phyloP scores from a whole-genome alignment of 2,888 invertebrate species.

The Hofmannophila pseudospretella region DNA sequence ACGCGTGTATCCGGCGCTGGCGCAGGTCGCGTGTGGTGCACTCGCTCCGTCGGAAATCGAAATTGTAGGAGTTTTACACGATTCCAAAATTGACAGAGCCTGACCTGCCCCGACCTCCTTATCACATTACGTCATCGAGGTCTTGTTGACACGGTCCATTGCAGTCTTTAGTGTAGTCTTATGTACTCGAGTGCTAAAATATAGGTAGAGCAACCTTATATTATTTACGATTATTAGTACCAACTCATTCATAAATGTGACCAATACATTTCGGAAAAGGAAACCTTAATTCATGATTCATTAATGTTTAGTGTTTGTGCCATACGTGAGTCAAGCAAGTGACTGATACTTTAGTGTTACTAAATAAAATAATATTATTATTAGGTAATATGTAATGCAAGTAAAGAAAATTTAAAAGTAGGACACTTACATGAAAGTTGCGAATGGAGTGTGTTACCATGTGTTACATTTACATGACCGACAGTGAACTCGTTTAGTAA shows the following conservation, averaged over 20 bases:
- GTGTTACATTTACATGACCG: too few species aligned
- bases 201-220: too few species aligned
- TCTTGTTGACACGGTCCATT: neutral
- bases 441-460: neutral
- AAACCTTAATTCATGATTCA: neutral
- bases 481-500: too few species aligned
- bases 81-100: neutral
- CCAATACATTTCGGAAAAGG: neutral
- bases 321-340: slow-evolving; percentile 24
- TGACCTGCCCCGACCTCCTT: neutral
- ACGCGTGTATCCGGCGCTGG: slow-evolving; percentile 71
- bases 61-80: neutral
- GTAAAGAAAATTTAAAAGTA: neutral
- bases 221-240: too few species aligned
- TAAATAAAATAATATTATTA: neutral
- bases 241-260: too few species aligned
- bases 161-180: neutral
- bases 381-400: too few species aligned
- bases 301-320: slow-evolving; percentile 9
- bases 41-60: slow-evolving; percentile 15
- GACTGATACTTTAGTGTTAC: slow-evolving; percentile 12
- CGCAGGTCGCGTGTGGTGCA: slow-evolving; percentile 43
- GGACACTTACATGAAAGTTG: neutral
- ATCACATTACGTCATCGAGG: neutral
- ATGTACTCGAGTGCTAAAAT: neutral